Evolutionary conservation across 2,113 vertebrate genomes (phyloP).

Genomic region (Gymnorhina tibicen): DNA sequence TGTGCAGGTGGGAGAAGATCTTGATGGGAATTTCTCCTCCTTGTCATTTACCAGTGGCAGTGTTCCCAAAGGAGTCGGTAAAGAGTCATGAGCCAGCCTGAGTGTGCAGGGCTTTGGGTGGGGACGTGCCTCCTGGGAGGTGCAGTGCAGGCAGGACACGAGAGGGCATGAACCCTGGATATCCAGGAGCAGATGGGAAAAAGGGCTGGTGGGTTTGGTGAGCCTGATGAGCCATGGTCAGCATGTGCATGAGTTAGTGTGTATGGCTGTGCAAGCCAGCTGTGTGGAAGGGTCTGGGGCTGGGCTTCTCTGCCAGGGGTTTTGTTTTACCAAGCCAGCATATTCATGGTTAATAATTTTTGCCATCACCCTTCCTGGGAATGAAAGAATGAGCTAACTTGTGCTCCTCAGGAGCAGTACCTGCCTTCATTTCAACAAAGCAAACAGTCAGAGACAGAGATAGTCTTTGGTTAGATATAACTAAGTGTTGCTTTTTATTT

Average conservation of each 20-base stretch:
- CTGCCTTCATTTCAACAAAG: neutral
- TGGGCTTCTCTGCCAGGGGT: neutral
- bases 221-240: neutral
- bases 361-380: neutral
- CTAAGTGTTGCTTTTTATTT: neutral
- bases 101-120: neutral
- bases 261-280: fast-evolving
- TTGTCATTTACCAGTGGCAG: neutral
- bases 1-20: neutral
- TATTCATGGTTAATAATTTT: neutral
- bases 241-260: fast-evolving
- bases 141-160: fast-evolving
- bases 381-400: neutral
- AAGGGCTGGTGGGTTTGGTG: neutral
- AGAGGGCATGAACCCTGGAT: neutral
- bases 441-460: neutral
- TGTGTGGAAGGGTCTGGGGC: neutral
- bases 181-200: neutral
- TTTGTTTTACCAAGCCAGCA: neutral
- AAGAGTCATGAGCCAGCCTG: neutral
- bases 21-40: neutral
- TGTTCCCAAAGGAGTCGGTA: neutral
- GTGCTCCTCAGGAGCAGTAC: neutral
- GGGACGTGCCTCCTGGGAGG: neutral
- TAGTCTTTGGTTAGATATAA: neutral